Evolutionary conservation across 2,797 vertebrate species (phyloP), one percentile per base, ranked within the genome.

Genomic region (Spinus olivaceus): DNA sequence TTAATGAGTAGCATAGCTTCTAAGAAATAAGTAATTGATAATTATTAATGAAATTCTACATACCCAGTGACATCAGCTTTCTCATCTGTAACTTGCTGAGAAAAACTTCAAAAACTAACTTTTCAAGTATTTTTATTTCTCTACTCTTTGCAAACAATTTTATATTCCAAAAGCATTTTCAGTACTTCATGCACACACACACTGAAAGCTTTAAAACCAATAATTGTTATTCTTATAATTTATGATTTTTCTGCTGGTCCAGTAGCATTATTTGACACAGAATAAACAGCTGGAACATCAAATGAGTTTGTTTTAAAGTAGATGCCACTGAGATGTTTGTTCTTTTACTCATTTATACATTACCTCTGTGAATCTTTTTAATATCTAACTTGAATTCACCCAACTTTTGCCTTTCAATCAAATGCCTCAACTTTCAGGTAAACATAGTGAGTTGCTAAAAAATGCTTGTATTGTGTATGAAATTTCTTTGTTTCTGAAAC

Each of bases 11-110:
- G 14, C 1, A 0, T 0, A 35, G 32, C 24, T 20, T 66, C 9
- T 27, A 8, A 50, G 44, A 85, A 61, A 35, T 5, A 37, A 0
- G 1, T 14, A 53, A 65, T 3, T 37, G 28, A 7, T 41, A 27
- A 42, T 32, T 46, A 42, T 33, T 53, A 64, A 65, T 3, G 19
- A 14, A 70, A 60, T 49, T 25, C 10, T 11, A 25, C 13, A 5
- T 4, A 2, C 6, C 5, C 27, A 30, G 16, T 8, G 19, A 72
- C 0, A 0, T 12, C 4, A 69, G 8, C 46, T 24, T 46, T 33
- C 41, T 37, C 22, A 51, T 12, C 44, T 41, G 50, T 12, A 14
- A 67, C 53, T 18, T 51, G 10, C 1, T 65, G 8, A 76, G 8
- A 49, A 74, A 85, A 77, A 41, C 6, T 12, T 35, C 1, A 37